These are phyloP conservation scores for Noctua fimbriata DNA, from an alignment of 2,888 invertebrate species.

Conservation along the genomic window DNA sequence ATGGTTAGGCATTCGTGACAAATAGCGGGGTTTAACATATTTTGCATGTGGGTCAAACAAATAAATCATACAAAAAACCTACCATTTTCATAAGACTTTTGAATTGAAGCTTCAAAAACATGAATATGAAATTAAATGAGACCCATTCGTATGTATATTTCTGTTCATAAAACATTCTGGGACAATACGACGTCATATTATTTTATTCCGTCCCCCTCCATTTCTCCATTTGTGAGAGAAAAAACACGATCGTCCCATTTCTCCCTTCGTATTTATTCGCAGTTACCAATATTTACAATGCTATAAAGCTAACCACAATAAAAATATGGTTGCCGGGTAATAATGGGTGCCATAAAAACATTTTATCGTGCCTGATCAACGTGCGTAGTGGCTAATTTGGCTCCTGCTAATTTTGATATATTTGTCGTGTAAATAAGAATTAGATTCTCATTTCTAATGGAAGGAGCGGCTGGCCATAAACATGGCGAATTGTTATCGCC, in stretches of 20 bases:
- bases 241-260: constrained; percentile 65
- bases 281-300: constrained; percentile 75
- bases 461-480: constrained; percentile 65
- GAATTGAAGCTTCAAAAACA: constrained; percentile 50
- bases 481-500: constrained; percentile 61
- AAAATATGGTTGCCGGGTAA: constrained; percentile 73
- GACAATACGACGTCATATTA: constrained; percentile 67
- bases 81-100: constrained; percentile 38
- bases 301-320: constrained; percentile 75
- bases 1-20: neutral
- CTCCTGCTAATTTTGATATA: constrained; percentile 73
- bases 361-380: constrained; percentile 72
- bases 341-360: constrained; percentile 73
- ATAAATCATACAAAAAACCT: constrained; percentile 7
- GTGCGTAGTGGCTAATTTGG: constrained; percentile 65
- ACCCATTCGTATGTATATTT: constrained; percentile 55
- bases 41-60: constrained; percentile 16
- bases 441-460: constrained; percentile 73
- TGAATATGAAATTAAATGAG: constrained; percentile 61
- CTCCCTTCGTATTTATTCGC: constrained; percentile 69
- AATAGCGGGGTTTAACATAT: neutral
- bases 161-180: constrained; percentile 56
- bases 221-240: constrained; percentile 56
- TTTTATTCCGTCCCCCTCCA: constrained; percentile 64
- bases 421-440: constrained; percentile 75